Base-by-base conservation (phyloP, 1,140 invertebrate genomes). In the Drosophila biarmipes region DNA sequence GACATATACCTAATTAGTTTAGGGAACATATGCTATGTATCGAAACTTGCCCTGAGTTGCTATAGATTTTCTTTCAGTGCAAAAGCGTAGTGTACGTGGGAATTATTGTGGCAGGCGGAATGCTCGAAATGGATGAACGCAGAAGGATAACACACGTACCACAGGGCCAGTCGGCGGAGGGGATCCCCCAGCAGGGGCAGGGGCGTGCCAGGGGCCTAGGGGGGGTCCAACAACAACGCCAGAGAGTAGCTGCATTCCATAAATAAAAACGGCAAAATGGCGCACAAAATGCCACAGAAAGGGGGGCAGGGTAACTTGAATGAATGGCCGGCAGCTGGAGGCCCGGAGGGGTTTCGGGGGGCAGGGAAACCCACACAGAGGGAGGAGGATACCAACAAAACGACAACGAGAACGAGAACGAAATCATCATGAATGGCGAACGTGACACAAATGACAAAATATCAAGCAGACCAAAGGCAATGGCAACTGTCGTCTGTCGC, bases 371-470 rank as follows among this genome's bases (percentile, higher is more conserved):
- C 37, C 38, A 38, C 24, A 52, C 34, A 62, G 34, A n/a, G 21
- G 38, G 31, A 35, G 31, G 29, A 35, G 52, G 19, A 49, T 57
- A 78, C 73, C 63, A 68, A 69, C 66, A 69, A 68, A 69, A 71
- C 66, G 63, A 55, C 42, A 67, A 62, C 45, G 66, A 69, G 66
- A 67, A 67, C 56, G 66, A 69, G 66, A 67, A 55, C 81, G 77
- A 89, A 87, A 87, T 87, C 84, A 87, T 87, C 82, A 87, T 87
- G 82, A 87, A 87, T 87, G 84, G 82, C 71, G 84, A 87, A 87
- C 82, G 82, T 87, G 82, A 87, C 82, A 87, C 75, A 87, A 87
- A 87, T 87, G 82, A 87, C 82, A 87, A 87, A 87, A 89, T 87
- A 87, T 87, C 84, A 82, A 85, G 62, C 73, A 61, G 71, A 71